A percentile compares a stretch with the other conserved stretches of the same genome.
These are phyloP conservation scores for Polylopha cassiicola DNA, from an alignment of 2,888 invertebrate genomes.

Conservation along the genomic window DNA sequence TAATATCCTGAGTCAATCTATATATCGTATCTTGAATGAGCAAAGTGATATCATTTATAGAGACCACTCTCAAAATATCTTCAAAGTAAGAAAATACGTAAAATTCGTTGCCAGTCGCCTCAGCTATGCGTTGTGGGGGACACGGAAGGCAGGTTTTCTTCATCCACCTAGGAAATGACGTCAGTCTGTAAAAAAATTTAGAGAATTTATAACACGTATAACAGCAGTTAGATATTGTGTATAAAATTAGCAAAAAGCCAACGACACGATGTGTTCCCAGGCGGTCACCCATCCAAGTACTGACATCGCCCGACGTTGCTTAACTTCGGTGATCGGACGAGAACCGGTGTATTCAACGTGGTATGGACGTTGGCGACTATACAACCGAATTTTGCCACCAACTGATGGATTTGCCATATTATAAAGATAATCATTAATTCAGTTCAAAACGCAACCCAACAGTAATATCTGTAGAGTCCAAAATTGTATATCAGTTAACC, in stretches of 20 bases:
- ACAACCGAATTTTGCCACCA: neutral
- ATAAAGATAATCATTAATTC: no score
- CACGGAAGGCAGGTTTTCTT: conserved; percentile 86
- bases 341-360: conserved; percentile 33
- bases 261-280: conserved; percentile 31
- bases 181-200: conserved; percentile 76
- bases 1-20: conserved; percentile 80
- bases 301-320: conserved; percentile 34
- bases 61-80: conserved; percentile 83
- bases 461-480: no score
- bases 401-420: no score
- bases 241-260: conserved; percentile 27
- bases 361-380: conserved; percentile 22
- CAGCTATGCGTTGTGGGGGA: conserved; percentile 76
- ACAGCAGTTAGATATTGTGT: no score
- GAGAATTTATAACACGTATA: no score
- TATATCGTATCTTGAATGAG: conserved; percentile 83
- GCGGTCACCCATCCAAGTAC: conserved; percentile 35
- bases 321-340: conserved; percentile 35
- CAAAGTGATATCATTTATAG: conserved; percentile 81
- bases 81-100: conserved; percentile 87
- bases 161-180: conserved; percentile 91
- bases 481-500: no score
- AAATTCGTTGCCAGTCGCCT: conserved; percentile 73
- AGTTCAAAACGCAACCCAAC: no score